These are phyloP conservation scores for Brachypodius melanocephalos DNA, from an alignment of 2,113 vertebrate species.

Conservation along the genomic window DNA sequence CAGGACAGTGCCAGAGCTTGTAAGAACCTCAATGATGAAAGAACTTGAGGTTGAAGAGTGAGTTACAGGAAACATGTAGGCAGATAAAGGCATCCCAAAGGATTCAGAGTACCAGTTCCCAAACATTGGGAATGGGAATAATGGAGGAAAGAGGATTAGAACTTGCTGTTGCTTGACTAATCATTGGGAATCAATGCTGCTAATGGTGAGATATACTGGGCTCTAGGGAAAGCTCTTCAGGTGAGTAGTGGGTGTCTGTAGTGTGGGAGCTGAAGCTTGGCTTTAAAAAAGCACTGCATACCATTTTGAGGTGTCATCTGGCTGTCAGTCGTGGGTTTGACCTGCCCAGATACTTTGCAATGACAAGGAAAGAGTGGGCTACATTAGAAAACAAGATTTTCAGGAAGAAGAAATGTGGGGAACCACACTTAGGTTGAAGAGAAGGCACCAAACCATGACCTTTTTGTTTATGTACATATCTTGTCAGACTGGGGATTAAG, in stretches of 20 bases:
- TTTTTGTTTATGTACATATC: rapidly evolving
- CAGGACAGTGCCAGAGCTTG: background rate
- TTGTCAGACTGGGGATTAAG: background rate
- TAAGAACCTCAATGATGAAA: background rate
- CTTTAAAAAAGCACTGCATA: background rate
- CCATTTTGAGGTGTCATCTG: background rate
- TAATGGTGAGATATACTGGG: background rate
- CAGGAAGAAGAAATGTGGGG: background rate
- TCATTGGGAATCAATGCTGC: background rate
- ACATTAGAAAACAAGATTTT: background rate
- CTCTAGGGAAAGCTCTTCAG: background rate
- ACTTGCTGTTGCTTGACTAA: background rate
- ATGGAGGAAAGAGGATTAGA: background rate
- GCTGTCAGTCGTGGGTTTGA: background rate
- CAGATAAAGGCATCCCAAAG: background rate
- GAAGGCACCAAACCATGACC: background rate
- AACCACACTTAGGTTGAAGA: background rate
- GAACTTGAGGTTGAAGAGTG: background rate
- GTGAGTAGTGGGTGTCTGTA: background rate
- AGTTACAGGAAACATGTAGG: background rate
- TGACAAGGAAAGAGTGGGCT: background rate
- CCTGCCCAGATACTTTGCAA: background rate
- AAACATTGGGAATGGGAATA: background rate
- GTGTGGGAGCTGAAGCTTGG: background rate
- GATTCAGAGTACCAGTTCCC: background rate